Percentiles rank a stretch among this genome's conserved stretches.
Evolutionary conservation across 2,888 invertebrate genomes (phyloP).

Genomic region (Cantharis rustica): DNA sequence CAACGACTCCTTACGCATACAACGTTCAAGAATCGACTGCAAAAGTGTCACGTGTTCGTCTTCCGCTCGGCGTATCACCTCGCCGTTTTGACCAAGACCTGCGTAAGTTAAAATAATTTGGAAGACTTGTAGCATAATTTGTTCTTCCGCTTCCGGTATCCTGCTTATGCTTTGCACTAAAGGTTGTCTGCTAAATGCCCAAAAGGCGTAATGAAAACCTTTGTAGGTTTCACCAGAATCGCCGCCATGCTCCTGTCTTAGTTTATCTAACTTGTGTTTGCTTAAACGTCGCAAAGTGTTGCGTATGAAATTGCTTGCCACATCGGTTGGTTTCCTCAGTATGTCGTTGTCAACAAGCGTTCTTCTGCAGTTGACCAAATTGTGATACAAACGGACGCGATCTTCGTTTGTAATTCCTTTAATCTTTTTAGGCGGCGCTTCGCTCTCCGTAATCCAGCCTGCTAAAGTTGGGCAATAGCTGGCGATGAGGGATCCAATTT

Average conservation of each 20-base stretch:
- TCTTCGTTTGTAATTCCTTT: slow-evolving; percentile 84
- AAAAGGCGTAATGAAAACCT: slow-evolving; percentile 83
- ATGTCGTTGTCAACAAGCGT: slow-evolving; percentile 83
- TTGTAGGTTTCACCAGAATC: slow-evolving; percentile 84
- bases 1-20: slow-evolving; percentile 86
- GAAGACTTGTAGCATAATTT: slow-evolving; percentile 85
- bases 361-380: slow-evolving; percentile 81
- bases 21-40: slow-evolving; percentile 87
- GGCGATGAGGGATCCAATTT: slow-evolving; percentile 90
- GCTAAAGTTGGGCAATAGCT: slow-evolving; percentile 88
- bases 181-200: slow-evolving; percentile 85
- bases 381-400: slow-evolving; percentile 84
- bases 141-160: slow-evolving; percentile 85
- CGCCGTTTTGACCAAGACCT: slow-evolving; percentile 75
- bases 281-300: slow-evolving; percentile 86
- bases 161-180: slow-evolving; percentile 83
- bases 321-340: slow-evolving; percentile 81
- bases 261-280: slow-evolving; percentile 81
- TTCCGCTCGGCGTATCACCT: slow-evolving; percentile 72
- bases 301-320: slow-evolving; percentile 82
- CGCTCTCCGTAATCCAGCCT: slow-evolving; percentile 79
- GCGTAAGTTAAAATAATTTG: slow-evolving; percentile 88
- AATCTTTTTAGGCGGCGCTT: slow-evolving; percentile 64
- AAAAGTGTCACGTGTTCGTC: slow-evolving; percentile 89
- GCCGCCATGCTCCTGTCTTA: slow-evolving; percentile 68